Evolutionary conservation across 1,140 invertebrate genomes (phyloP), one percentile per base, ranked within the genome.

Genomic region (Solenopsis invicta): DNA sequence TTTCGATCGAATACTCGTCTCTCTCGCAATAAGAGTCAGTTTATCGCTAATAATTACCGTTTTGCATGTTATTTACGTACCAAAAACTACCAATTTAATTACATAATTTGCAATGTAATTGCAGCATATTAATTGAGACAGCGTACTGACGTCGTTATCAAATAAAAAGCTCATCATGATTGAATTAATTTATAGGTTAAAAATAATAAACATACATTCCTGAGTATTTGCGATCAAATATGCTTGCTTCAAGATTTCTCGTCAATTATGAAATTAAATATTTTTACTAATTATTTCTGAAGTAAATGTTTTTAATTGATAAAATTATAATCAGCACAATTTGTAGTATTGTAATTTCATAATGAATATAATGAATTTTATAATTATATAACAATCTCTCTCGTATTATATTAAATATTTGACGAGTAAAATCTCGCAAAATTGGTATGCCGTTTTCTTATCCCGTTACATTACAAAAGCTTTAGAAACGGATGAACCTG

Each of bases 21-120:
- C n/a, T 10, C 18, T 45, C n/a, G 69, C 50, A 61, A 84, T 50
- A 84, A 75, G 67, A 82, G 80, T 84, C 69, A 84, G 72, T 75
- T 82, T 84, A 74, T 84, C 41, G 69, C 29, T 13, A 54, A 0
- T 84, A 84, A 84, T 84, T 84, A 61, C 67, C 67, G 67, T 29
- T 82, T 84, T 84, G 54, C 80, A 74, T 41, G 80, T 84, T 84
- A 84, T 75, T 61, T 54, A 64, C 50, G 13, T 56, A 84, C 13
- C 69, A 84, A 84, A 84, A 84, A 84, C 67, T 82, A 71, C 69
- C 69, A 75, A 62, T 84, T 84, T 75, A 84, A 84, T 74, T 74
- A 84, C 24, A 34, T 84, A 84, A 84, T 74, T 84, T 84, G 37
- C 41, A 9, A 62, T 75, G 54, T 84, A 84, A 84, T 84, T 84